A percentile compares a stretch with the other conserved stretches of the same genome.
Conservation (phyloP, 2,888 invertebrate species). For the Epistrophe grossulariae region DNA sequence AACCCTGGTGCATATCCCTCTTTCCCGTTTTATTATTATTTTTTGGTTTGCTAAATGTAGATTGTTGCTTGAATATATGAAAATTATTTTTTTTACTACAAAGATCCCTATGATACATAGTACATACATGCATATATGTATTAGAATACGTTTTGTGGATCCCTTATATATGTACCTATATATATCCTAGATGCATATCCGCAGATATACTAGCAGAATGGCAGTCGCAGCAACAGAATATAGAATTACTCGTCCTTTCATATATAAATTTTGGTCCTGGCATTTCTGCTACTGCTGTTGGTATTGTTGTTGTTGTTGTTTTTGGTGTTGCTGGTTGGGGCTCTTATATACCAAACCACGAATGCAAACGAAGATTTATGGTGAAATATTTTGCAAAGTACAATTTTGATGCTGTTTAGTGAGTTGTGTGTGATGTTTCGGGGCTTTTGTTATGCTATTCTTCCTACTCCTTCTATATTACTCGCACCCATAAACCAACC, state of each 20-base stretch:
- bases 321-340: conserved; percentile 26
- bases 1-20: conserved; percentile 6
- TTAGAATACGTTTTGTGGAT: neutral
- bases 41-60: conserved; percentile 24
- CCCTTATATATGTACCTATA: conserved; percentile 17
- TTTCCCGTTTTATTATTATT: neutral
- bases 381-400: conserved; percentile 72
- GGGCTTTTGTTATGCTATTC: conserved; percentile 63
- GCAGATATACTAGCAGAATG: conserved; percentile 4
- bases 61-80: conserved; percentile 64
- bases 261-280: conserved; percentile 7
- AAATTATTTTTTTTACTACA: conserved; percentile 33
- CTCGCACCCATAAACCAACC: conserved; percentile 1
- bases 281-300: neutral
- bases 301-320: conserved; percentile 35
- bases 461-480: neutral
- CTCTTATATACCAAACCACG: conserved; percentile 58
- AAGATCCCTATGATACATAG: conserved; percentile 7
- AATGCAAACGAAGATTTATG: conserved; percentile 72
- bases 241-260: conserved; percentile 28
- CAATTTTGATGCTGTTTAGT: conserved; percentile 74
- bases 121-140: neutral
- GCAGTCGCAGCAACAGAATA: conserved; percentile 3
- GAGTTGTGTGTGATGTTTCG: conserved; percentile 68
- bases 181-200: conserved; percentile 42